These are phyloP conservation scores for Phasianus colchicus DNA, from an alignment of 2,113 vertebrate species.

Conservation along the genomic window DNA sequence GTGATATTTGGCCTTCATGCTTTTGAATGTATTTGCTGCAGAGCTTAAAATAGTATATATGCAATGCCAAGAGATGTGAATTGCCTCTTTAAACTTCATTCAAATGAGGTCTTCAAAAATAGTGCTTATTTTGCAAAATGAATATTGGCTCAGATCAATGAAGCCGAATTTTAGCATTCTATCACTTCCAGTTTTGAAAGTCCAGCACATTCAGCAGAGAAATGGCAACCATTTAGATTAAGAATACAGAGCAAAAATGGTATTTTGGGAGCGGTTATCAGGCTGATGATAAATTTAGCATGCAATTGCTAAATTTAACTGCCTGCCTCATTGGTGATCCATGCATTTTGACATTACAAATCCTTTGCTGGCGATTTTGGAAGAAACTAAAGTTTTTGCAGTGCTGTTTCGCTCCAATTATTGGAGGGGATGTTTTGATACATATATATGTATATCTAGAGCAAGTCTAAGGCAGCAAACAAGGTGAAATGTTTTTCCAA, in stretches of 20 bases:
- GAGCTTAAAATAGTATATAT: slow-evolving; percentile 2
- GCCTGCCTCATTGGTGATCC: neutral
- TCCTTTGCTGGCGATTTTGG: neutral
- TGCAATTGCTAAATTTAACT: slow-evolving; percentile 2
- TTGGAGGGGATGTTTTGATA: too few relatives aligned
- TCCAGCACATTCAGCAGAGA: neutral
- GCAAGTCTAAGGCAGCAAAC: too few relatives aligned
- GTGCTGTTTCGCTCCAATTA: neutral
- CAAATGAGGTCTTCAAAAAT: slow-evolving; percentile 24
- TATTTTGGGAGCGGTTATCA: slow-evolving; percentile 6
- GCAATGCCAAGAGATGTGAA: neutral
- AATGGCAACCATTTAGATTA: neutral
- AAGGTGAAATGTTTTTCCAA: too few relatives aligned
- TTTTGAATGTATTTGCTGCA: slow-evolving; percentile 9
- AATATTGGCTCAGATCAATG: neutral
- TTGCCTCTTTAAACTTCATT: slow-evolving; percentile 44
- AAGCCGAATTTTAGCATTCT: slow-evolving; percentile 21
- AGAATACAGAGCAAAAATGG: neutral
- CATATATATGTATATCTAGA: too few relatives aligned
- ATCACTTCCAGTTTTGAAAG: slow-evolving; percentile 19
- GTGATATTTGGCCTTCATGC: slow-evolving; percentile 6
- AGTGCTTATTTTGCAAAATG: slow-evolving; percentile 46
- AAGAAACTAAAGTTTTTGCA: neutral
- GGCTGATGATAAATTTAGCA: neutral
- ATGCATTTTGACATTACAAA: neutral